Conservation (phyloP, 2,797 vertebrate species). For the Pelodytes ibericus region DNA sequence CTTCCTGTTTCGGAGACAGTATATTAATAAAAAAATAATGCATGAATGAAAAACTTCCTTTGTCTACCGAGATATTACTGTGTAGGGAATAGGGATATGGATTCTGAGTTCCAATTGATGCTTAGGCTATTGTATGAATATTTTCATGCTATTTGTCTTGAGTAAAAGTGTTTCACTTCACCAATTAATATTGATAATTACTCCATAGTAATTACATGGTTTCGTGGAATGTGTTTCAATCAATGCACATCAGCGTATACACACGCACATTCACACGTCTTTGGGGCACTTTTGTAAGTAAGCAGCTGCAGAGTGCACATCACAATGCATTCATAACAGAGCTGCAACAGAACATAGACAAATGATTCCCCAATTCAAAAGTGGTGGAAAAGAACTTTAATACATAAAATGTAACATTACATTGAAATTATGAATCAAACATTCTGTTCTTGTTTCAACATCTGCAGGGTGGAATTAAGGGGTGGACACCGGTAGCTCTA, state of each 20-base stretch:
- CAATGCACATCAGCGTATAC: neutral
- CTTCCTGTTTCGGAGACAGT: constrained; percentile 64
- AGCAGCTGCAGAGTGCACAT: neutral
- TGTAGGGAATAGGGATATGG: constrained; percentile 58
- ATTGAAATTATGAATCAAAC: too few species aligned
- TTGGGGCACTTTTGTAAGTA: constrained; percentile 3
- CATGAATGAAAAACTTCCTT: constrained; percentile 61
- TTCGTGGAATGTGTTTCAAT: constrained; percentile 33
- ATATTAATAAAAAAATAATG: constrained; percentile 63
- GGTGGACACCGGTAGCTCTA: too few species aligned
- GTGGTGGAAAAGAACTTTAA: too few species aligned
- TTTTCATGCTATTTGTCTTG: constrained; percentile 60
- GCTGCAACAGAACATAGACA: neutral
- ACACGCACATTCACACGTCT: neutral
- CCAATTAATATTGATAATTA: constrained; percentile 16
- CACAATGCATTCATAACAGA: neutral
- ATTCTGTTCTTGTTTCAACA: too few species aligned
- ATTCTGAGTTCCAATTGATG: constrained; percentile 59
- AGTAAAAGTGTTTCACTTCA: constrained; percentile 44
- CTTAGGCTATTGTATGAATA: constrained; percentile 29
- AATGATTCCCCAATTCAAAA: too few species aligned
- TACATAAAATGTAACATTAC: too few species aligned
- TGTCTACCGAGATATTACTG: constrained; percentile 59
- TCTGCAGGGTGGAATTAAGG: too few species aligned
- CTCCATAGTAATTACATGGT: constrained; percentile 20